Evolutionary conservation across 30 jellyfish, hydroid and myxozoan genomes (phyloP), one percentile per base, ranked within the genome.

Genomic region (Aurelia sp.): DNA sequence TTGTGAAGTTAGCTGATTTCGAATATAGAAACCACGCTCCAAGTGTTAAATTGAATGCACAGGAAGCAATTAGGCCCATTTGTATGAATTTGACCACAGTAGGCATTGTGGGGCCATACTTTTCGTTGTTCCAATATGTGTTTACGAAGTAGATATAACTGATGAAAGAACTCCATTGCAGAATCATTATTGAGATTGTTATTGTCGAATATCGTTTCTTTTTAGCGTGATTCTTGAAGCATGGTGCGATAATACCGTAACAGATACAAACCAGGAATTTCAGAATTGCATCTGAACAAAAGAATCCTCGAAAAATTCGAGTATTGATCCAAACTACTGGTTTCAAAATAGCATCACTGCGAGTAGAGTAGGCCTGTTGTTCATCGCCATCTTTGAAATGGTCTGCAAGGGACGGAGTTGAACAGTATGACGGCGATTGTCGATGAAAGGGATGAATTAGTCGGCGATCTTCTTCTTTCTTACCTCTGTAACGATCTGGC

Each of bases 11-110:
- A 44, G 35, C 7, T 7, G 35, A 13, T 17, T 21, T 21, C 33
- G 74, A 64, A 21, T 64, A 64, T 21, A 64, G 74, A 64, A 64
- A 64, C 74, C 74, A 64, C 0, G 74, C 74, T 13, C 35, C 35
- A 5, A 64, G 33, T 7, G 41, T 44, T 20, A 64, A n/a, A 21
- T 64, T 64, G 41, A 64, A 64, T 20, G 74, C 74, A 64, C 74
- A 13, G n/a, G 74, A 64, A 21, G 74, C 74, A 64, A 64, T 44
- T 21, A 64, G 20, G n/a, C 74, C 74, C 35, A 64, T 64, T n/a
- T 64, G 74, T 17, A 64, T 64, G 10, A 64, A 37, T 64, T 64
- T 64, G 19, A 64, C 74, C 6, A 44, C 41, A 44, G 52, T 64
- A 6, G 74, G 74, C 74, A 64, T 64, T 16, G 35, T 4, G 21